Percentiles rank a stretch among this genome's conserved stretches.
phyloP scores from a whole-genome alignment of 2,113 vertebrate species.

The Taurulus bubalis region DNA sequence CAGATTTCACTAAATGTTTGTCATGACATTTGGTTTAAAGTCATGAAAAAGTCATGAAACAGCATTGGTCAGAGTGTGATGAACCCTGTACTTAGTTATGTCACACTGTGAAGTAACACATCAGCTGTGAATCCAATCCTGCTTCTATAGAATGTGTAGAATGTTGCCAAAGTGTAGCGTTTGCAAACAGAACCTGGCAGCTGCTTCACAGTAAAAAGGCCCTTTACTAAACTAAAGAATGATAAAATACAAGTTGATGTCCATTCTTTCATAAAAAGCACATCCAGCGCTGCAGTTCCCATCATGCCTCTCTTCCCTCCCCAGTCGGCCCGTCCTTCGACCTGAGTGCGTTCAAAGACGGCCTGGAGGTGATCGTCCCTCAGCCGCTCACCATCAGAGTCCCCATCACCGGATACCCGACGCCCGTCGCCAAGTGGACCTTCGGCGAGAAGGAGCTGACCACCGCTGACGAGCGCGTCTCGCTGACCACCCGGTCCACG shows the following conservation, averaged over 20 bases:
- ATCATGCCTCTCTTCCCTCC: constrained; percentile 4
- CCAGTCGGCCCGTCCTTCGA: constrained; percentile 92
- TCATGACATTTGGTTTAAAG: too few species aligned
- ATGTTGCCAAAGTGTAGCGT: too few species aligned
- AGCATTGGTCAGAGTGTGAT: too few species aligned
- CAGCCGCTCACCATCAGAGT: constrained; percentile 92
- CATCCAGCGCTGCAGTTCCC: too few species aligned
- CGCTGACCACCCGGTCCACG: constrained; percentile 87
- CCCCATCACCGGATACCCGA: constrained; percentile 93
- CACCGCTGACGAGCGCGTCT: constrained; percentile 85
- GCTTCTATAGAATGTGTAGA: too few species aligned
- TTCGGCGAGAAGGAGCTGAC: constrained; percentile 88
- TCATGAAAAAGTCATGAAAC: too few species aligned
- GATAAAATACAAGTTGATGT: too few species aligned
- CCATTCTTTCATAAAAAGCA: too few species aligned
- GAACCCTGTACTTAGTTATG: not conserved
- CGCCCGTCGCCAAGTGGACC: constrained; percentile 90
- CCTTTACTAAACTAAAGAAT: too few species aligned
- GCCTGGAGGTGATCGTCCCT: constrained; percentile 95
- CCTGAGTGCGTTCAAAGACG: constrained; percentile 94
- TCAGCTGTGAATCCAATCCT: too few species aligned
- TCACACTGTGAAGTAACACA: not conserved
- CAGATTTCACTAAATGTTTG: too few species aligned
- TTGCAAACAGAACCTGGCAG: too few species aligned
- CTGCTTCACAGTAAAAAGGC: not conserved